Percentiles rank a stretch among this genome's conserved stretches.
phyloP scores from a whole-genome alignment of 2,888 invertebrate genomes.

The Fragum whitleyi region DNA sequence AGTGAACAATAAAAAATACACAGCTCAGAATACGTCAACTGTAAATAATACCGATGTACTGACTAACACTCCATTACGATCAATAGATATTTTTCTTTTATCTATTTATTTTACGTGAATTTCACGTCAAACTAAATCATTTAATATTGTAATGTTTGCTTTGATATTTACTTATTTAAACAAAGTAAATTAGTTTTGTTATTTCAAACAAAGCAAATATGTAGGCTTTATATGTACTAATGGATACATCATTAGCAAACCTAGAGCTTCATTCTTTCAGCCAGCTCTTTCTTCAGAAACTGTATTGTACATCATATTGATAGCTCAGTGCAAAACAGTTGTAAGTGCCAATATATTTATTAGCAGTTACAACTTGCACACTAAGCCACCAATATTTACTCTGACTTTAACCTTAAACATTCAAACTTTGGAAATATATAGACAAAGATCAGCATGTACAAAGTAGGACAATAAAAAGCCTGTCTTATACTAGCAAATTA shows the following conservation, averaged over 20 bases:
- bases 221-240: neutral
- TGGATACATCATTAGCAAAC: neutral
- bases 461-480: no score
- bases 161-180: constrained; percentile 16
- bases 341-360: no score
- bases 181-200: constrained; percentile 25
- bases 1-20: constrained; percentile 13
- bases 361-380: no score
- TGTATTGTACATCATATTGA: no score
- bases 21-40: constrained; percentile 9
- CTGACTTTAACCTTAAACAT: no score
- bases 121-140: neutral
- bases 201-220: constrained; percentile 2
- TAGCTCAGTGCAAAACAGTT: no score
- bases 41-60: constrained; percentile 28
- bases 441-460: no score
- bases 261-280: neutral
- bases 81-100: constrained; percentile 19
- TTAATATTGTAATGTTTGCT: constrained; percentile 1
- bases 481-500: no score
- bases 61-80: constrained; percentile 17
- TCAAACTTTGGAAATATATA: no score
- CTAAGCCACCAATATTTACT: no score
- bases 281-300: no score
- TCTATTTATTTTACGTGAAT: constrained; percentile 22